phyloP scores from a whole-genome alignment of 2,797 vertebrate genomes.

The Pantherophis vulpinus region DNA sequence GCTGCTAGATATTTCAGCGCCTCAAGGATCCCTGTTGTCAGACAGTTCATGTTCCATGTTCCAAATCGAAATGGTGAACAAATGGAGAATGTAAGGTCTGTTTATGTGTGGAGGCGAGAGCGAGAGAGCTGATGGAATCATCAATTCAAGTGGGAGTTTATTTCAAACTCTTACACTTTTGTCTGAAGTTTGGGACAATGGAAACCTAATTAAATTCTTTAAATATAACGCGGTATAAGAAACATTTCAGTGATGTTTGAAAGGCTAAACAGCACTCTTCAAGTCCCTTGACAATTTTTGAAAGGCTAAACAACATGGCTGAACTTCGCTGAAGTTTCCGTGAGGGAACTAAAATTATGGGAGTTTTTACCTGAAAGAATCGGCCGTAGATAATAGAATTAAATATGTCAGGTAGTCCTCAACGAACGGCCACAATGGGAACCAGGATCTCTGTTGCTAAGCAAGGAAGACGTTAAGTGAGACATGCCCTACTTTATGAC shows the following conservation, averaged over 20 bases:
- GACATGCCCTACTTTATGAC: not conserved
- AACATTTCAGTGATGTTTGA: not conserved
- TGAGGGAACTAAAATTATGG: not conserved
- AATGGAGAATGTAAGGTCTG: no score
- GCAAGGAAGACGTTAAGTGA: not conserved
- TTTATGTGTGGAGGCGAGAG: not conserved
- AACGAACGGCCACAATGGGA: not conserved
- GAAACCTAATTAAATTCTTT: not conserved
- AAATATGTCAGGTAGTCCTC: not conserved
- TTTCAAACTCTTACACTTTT: not conserved
- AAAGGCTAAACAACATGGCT: not conserved
- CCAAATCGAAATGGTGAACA: slow-evolving; percentile 8
- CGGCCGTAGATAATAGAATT: no score
- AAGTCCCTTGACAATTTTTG: not conserved
- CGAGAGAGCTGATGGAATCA: not conserved
- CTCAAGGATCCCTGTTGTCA: not conserved
- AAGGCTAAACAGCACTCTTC: not conserved
- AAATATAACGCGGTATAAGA: not conserved
- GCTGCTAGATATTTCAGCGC: slow-evolving; percentile 1
- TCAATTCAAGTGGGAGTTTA: not conserved
- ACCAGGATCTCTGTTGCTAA: not conserved
- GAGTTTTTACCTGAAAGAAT: not conserved
- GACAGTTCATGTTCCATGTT: slow-evolving; percentile 23
- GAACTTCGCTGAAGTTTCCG: not conserved
- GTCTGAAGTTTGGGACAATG: not conserved